phyloP scores from a whole-genome alignment of 2,888 invertebrate species.

The Polyommatus iphigenia region DNA sequence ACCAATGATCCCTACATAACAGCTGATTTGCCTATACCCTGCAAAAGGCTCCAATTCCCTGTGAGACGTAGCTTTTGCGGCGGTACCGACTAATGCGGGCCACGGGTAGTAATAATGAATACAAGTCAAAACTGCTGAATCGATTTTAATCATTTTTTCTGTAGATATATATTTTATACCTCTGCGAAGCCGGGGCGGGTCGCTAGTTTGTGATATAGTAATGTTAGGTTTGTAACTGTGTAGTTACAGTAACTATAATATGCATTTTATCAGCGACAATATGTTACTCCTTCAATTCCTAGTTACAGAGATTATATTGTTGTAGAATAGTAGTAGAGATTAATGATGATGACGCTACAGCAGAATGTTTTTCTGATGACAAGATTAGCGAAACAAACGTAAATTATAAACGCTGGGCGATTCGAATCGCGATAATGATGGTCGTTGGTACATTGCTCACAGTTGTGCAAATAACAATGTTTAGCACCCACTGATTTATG shows the following conservation, averaged over 20 bases:
- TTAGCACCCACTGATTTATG: conserved; percentile 9
- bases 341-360: conserved; percentile 10
- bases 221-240: not conserved
- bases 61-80: too few species aligned
- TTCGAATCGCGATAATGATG: conserved; percentile 1
- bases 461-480: conserved; percentile 19
- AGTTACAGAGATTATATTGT: not conserved
- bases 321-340: not conserved
- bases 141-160: too few species aligned
- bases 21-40: too few species aligned
- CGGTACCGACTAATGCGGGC: too few species aligned
- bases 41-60: too few species aligned
- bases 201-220: not conserved
- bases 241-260: too few species aligned
- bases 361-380: conserved; percentile 22
- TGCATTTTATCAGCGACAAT: not conserved
- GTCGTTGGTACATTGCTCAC: not conserved
- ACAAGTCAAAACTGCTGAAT: too few species aligned
- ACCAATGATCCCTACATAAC: too few species aligned
- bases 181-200: too few species aligned
- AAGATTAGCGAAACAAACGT: conserved; percentile 27
- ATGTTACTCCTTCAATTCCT: not conserved
- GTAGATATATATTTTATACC: too few species aligned
- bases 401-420: conserved; percentile 23
- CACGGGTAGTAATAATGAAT: too few species aligned